Evolutionary conservation across 2,888 invertebrate genomes (phyloP), one percentile per base, ranked within the genome.

Genomic region (Fragum whitleyi): DNA sequence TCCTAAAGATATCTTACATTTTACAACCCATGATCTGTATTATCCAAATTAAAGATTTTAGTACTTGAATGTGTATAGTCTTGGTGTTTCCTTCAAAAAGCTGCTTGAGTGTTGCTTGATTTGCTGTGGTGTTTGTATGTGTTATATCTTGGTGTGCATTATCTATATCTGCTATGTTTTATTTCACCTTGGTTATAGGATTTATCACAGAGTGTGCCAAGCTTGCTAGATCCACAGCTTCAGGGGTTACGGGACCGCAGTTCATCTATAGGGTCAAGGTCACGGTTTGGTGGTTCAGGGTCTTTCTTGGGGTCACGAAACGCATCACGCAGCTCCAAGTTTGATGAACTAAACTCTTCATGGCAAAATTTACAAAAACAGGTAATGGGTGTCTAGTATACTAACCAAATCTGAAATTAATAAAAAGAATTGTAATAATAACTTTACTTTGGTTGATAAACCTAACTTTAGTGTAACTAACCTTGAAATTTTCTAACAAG

Each of bases 281-380:
- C 83, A 81, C 76, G 79, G 39, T 78, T 79, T 72, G 79, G 80
- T 68, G 81, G 80, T 51, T 79, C 81, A 79, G 81, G 80, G 59
- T 83, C 82, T 61, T 74, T 83, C 62, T 72, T 78, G 11, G 81
- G 80, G 39, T 85, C 85, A 79, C 81, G 74, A 70, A 73, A 62
- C 71, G 75, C 73, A 21, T 84, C 84, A 65, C 76, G 79, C 51
- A 82, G 86, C 78, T 73, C 85, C 74, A 83, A 84, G 77, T 83
- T 89, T 79, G 86, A 81, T 76, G 86, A 90, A 65, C 86, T 91
- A 57, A 90, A 89, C 79, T 72, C 85, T 29, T 90, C 91, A 47
- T 92, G 91, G 91, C 90, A 87, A 80, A 88, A 86, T 61, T 87
- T 92, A 61, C 91, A 91, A 75, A 83, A 83, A 79, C 92, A 92